Conservation (phyloP, 2,113 vertebrate species). For the Oreotragus oreotragus region DNA sequence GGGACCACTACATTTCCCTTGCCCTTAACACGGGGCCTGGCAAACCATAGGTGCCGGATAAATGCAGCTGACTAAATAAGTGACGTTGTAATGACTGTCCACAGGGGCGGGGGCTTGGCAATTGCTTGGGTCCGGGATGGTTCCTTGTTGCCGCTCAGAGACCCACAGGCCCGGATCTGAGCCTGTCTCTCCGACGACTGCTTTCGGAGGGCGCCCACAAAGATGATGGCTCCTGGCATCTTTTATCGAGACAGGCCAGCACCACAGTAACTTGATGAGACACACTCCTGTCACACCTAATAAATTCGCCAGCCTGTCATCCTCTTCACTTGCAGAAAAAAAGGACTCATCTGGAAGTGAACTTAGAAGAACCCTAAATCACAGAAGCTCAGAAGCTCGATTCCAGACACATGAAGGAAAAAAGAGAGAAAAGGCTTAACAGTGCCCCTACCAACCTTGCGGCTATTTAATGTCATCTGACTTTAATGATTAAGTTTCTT, state of each 20-base stretch:
- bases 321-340: conserved; percentile 13
- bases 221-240: conserved; percentile 61
- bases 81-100: neutral
- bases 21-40: neutral
- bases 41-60: neutral
- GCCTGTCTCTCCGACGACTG: neutral
- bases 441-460: neutral
- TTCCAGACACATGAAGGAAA: conserved; percentile 5
- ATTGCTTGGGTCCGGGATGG: neutral
- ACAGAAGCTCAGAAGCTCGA: conserved; percentile 37
- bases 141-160: neutral
- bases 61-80: neutral
- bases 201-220: neutral
- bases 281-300: conserved; percentile 62
- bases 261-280: conserved; percentile 63
- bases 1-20: neutral
- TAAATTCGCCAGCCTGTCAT: conserved; percentile 55
- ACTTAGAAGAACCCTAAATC: conserved; percentile 56
- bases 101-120: neutral
- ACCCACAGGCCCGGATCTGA: neutral
- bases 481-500: neutral
- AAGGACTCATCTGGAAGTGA: conserved; percentile 45
- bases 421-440: neutral
- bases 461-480: conserved; percentile 12
- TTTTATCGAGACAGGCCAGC: conserved; percentile 48